phyloP scores from a whole-genome alignment of 2,113 vertebrate genomes.

The Lampris incognitus region DNA sequence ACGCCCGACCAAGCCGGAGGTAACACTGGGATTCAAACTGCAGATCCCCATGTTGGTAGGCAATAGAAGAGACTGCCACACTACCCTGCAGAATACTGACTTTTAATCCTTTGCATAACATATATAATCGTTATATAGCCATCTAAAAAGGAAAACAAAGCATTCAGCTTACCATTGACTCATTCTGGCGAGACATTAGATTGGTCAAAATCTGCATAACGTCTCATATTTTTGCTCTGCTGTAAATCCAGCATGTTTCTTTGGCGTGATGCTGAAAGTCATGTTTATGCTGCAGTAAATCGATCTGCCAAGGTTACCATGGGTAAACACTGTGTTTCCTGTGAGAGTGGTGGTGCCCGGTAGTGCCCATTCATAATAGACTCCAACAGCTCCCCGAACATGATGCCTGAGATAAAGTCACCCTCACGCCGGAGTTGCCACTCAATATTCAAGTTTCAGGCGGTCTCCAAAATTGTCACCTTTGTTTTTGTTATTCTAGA shows the following conservation, averaged over 20 bases:
- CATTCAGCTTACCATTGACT: too few relatives aligned
- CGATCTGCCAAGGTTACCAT: not conserved
- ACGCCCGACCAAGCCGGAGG: too few relatives aligned
- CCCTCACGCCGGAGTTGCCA: too few relatives aligned
- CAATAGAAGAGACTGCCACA: too few relatives aligned
- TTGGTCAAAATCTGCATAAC: too few relatives aligned
- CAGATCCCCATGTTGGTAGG: too few relatives aligned
- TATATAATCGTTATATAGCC: not conserved
- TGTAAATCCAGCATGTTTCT: not conserved
- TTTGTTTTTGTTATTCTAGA: too few relatives aligned
- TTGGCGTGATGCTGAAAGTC: not conserved
- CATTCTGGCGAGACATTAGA: too few relatives aligned
- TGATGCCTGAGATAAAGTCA: not conserved
- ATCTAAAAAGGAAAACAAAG: not conserved
- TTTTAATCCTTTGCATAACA: slow-evolving; percentile 5
- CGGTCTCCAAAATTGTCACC: too few relatives aligned
- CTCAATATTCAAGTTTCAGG: too few relatives aligned
- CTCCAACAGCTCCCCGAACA: not conserved
- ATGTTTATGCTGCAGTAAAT: not conserved
- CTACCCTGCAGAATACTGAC: slow-evolving; percentile 6
- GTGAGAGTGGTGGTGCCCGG: not conserved
- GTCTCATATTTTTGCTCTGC: too few relatives aligned
- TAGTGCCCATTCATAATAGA: not conserved
- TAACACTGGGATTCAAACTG: too few relatives aligned
- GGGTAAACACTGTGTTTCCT: not conserved